Evolutionary conservation across 2,888 invertebrate species (phyloP).

Genomic region (Athripsodes cinereus): DNA sequence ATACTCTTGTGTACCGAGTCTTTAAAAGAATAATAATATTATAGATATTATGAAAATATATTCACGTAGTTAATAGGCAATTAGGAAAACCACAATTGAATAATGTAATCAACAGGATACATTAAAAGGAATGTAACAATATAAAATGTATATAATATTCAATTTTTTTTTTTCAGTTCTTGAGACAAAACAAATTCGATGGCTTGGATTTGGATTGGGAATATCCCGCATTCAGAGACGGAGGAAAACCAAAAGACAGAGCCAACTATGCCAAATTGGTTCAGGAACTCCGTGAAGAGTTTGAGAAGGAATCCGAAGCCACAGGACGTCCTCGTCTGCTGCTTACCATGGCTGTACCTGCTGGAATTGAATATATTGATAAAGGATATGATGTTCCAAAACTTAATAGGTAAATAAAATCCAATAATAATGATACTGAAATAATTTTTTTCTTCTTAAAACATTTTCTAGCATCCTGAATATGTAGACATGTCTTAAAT

Average conservation of each 20-base stretch:
- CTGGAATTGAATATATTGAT: constrained; percentile 87
- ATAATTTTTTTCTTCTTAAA: too few species aligned
- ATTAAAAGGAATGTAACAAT: too few species aligned
- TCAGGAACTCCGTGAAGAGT: constrained; percentile 83
- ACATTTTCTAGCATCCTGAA: too few species aligned
- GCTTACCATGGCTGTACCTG: constrained; percentile 90
- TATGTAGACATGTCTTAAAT: too few species aligned
- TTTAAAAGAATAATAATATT: too few species aligned
- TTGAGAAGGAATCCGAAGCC: constrained; percentile 78
- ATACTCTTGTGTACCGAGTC: too few species aligned
- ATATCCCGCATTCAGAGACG: constrained; percentile 77
- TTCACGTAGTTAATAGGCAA: too few species aligned
- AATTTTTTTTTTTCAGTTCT: constrained; percentile 48
- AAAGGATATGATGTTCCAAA: constrained; percentile 89
- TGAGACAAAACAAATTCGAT: constrained; percentile 88
- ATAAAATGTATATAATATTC: too few species aligned
- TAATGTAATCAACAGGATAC: too few species aligned
- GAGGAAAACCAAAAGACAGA: constrained; percentile 72
- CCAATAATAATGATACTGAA: too few species aligned
- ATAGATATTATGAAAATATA: too few species aligned
- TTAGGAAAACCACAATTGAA: too few species aligned
- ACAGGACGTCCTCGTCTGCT: constrained; percentile 73
- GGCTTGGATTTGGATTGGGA: constrained; percentile 93
- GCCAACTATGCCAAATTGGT: constrained; percentile 86
- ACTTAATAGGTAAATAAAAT: constrained; percentile 62